Evolutionary conservation across 2,113 vertebrate genomes (phyloP), one percentile per base, ranked within the genome.

Genomic region (Dryoscopus gambensis): DNA sequence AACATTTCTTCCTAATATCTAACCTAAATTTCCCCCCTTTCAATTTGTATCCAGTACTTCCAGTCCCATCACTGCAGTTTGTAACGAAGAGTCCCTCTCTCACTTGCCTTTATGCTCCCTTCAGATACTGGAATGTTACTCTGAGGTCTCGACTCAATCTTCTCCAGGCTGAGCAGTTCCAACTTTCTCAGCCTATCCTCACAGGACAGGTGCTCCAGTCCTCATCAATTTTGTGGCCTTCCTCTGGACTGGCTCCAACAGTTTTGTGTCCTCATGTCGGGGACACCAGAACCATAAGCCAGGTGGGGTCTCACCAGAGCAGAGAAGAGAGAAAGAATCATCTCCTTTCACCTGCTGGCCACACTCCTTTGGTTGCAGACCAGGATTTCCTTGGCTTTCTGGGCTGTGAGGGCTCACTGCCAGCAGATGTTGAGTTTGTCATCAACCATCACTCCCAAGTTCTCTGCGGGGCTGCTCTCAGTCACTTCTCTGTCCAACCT

Each of bases 181-280:
- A 23, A 0, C 7, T 37, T 20, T 37, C 27, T 25, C 50, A 67
- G 33, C 17, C 25, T 35, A 39, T 35, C 15, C 25, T 79, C 39
- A 30, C 14, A 55, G 39, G 25, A 11, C 14, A 7, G 31, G 4
- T 35, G 39, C 20, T 35, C 5, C 40, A 8, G 7, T 46, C 40
- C 16, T 67, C 27, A 37, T 27, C 40, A 16, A 2, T 27, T 2
- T 21, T 13, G 10, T 33, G 21, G 1, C 27, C 7, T 21, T 56
- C 6, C 0, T 20, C 40, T 21, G 40, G 12, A 37, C 8, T 20
- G 15, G 27, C 27, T 67, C 27, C 62, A 46, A 1, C 7, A 47
- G 27, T 16, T 68, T 10, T 25, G 17, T 31, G 33, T 47, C 21
- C n/a, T 46, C 0, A 3, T 6, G 10, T 3, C 2, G 0, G 27